Percentiles rank a stretch among this genome's conserved stretches.
Evolutionary conservation across 1,140 invertebrate species (phyloP).

Genomic region (Caenorhabditis tropicalis): DNA sequence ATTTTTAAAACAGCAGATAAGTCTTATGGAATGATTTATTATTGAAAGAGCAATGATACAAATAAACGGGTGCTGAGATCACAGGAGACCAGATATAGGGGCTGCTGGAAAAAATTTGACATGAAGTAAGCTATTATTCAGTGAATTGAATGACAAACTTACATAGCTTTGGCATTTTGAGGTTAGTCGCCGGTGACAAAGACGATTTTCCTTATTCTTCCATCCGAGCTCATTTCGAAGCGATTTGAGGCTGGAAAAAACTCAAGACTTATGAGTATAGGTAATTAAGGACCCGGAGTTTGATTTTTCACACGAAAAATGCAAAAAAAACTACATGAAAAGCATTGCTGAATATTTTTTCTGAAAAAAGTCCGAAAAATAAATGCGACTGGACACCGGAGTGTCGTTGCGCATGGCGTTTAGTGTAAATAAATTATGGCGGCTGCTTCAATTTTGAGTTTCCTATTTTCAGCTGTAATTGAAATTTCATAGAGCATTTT

Average conservation of each 20-base stretch:
- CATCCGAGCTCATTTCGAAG: not conserved
- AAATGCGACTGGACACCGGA: not conserved
- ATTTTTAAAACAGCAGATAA: not conserved
- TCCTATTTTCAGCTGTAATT: not conserved
- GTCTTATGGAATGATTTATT: not conserved
- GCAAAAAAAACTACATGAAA: not conserved
- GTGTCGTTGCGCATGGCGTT: not conserved
- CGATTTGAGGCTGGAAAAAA: not conserved
- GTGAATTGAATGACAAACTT: not conserved
- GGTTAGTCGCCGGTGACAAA: no score
- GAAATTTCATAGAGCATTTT: not conserved
- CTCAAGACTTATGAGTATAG: not conserved
- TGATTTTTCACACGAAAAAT: not conserved
- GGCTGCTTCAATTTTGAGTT: not conserved
- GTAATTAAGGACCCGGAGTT: not conserved
- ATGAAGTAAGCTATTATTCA: not conserved
- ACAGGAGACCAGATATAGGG: not conserved
- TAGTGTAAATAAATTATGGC: not conserved
- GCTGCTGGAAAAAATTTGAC: not conserved
- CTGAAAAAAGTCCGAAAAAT: not conserved
- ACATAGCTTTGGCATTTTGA: not conserved
- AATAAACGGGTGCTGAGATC: not conserved
- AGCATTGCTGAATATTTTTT: not conserved
- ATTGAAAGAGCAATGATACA: not conserved
- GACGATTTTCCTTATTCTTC: not conserved